A percentile compares a stretch with the other conserved stretches of the same genome.
Conservation (phyloP, 2,113 vertebrate species). For the Macrotis lagotis region DNA sequence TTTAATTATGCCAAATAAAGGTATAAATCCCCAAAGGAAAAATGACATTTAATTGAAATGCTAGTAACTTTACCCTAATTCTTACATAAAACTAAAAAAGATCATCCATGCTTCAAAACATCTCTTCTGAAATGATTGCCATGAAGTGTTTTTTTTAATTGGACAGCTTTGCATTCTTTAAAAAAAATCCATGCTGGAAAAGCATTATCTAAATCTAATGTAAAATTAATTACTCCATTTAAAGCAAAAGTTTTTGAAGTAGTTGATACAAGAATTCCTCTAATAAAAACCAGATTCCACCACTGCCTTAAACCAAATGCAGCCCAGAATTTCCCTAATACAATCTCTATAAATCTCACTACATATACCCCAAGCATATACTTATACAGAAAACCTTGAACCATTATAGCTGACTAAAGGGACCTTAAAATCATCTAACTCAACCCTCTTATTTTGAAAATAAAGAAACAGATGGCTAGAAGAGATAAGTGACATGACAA, state of each 20-base stretch:
- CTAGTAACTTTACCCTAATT: neutral
- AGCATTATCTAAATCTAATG: conserved; percentile 45
- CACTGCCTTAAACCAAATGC: conserved; percentile 79
- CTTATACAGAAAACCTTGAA: no score
- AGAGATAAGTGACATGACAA: neutral
- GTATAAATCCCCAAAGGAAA: neutral
- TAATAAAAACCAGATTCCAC: conserved; percentile 81
- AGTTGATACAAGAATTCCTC: conserved; percentile 70
- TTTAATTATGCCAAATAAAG: neutral
- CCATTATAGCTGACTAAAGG: neutral
- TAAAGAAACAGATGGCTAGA: neutral
- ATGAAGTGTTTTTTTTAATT: neutral
- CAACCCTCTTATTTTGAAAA: neutral
- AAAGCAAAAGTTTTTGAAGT: conserved; percentile 69
- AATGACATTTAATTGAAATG: neutral
- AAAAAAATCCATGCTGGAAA: conserved; percentile 1
- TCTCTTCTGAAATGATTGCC: neutral
- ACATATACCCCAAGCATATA: no score
- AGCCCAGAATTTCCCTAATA: conserved; percentile 71
- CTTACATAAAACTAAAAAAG: neutral
- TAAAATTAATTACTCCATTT: conserved; percentile 11
- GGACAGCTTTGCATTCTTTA: neutral
- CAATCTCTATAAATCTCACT: conserved; percentile 56
- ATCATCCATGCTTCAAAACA: neutral
- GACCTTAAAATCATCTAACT: neutral